These are phyloP conservation scores for Sebastes taczanowskii DNA, from an alignment of 2,797 vertebrate genomes.

Conservation along the genomic window DNA sequence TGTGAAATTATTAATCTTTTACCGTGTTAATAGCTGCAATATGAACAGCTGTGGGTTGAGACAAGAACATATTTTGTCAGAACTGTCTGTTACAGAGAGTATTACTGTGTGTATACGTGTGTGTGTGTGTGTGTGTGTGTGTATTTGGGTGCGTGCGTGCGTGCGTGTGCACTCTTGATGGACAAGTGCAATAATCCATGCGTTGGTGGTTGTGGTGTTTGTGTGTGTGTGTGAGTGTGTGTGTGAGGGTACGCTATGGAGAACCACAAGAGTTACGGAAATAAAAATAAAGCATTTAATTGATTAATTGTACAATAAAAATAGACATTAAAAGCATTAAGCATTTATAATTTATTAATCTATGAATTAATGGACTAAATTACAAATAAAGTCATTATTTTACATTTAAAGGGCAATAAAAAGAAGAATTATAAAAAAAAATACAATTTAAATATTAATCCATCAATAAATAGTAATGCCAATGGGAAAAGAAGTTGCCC, in stretches of 20 bases:
- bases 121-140: background rate
- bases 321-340: no score
- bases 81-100: background rate
- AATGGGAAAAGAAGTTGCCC: fast-evolving
- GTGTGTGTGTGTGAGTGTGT: background rate
- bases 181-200: background rate
- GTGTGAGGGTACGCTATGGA: background rate
- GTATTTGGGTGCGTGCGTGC: background rate
- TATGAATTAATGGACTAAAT: no score
- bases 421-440: no score
- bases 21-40: background rate
- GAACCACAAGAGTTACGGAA: no score
- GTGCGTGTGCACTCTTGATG: background rate
- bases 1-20: background rate
- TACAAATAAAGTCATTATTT: no score
- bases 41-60: background rate
- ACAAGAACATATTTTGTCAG: background rate
- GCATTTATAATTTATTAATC: no score
- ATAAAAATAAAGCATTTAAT: no score
- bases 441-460: no score
- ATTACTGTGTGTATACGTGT: background rate
- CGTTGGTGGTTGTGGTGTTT: background rate
- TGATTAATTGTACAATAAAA: no score
- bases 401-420: no score
- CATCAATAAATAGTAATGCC: no score